Base-by-base conservation (phyloP, 2,113 vertebrate genomes). In the Orientallactaga bullata region DNA sequence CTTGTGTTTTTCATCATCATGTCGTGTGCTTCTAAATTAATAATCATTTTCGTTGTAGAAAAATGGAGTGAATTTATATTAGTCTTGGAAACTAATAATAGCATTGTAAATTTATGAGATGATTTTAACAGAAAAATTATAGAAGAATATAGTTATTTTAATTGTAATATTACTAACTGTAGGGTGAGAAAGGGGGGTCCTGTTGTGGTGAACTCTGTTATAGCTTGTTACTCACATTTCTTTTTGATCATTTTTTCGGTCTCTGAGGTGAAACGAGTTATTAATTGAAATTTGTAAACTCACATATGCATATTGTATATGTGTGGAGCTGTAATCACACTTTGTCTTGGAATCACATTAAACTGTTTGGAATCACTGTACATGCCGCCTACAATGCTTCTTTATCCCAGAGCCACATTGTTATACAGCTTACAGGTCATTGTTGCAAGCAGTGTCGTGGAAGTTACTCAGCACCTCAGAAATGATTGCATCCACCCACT, bases 221-320 rank as follows among this genome's bases (percentile, higher is more conserved):
- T 99, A 99, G 99, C 99, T 99, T 99, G 99, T 99, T 99, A 99
- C 99, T 99, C 99, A 99, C 99, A 98, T 99, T 99, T 99, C 99
- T 99, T 99, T 98, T 99, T 99, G 99, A 99, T 99, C 99, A 99
- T 99, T 99, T 99, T 99, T 99, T 99, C 99, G 98, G 99, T 99
- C 99, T 99, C 99, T 99, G 99, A 99, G 99, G 99, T 99, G 99
- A 99, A 99, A 99, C 98, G 99, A 99, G 99, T 99, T 99, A 99
- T 99, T 99, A 99, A 99, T 99, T 99, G 99, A 98, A 99, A 99
- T 99, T 99, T 99, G 99, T 99, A 99, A 99, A 98, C 99, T 99
- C 99, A 99, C 99, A 99, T 99, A 99, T 99, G 99, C 99, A 99
- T 99, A 99, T 99, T 99, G 99, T 99, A 99, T 99, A 99, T 99